Evolutionary conservation across 2,113 vertebrate species (phyloP), one percentile per base, ranked within the genome.

Genomic region (Phainopepla nitens): DNA sequence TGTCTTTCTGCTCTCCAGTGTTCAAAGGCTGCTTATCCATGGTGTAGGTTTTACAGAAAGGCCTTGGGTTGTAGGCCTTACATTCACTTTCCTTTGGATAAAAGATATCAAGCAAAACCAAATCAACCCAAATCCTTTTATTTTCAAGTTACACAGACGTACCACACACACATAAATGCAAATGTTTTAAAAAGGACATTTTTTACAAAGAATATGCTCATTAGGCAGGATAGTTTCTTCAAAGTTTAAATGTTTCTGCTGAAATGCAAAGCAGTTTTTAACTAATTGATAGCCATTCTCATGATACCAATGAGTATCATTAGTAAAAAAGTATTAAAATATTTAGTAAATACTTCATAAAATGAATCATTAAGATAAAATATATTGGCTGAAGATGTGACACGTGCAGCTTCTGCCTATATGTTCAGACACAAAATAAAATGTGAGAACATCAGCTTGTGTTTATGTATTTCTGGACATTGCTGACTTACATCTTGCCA

Each of bases 21-120:
- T 99, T 99, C 31, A 99, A 98, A 9, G 99, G 99, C 94, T 99
- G 99, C 81, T 99, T 99, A 97, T 99, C 99, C 99, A 99, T 99
- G 8, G 99, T 99, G 64, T 99, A 99, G 36, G 99, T 99, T 97
- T 99, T 99, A 95, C 99, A 99, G 94, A 99, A 99, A 15, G 99
- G 99, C 42, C 99, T 98, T 10, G 99, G 99, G 94, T 99, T 99
- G 90, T 99, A 99, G 1, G 99, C 99, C 95, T 99, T 99, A 91
- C 99, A 98, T 95, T 99, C 99, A 61, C 99, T 99, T 97, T 99
- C 99, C 99, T 99, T 68, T 8, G 95, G 24, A 82, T 20, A 69
- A 35, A 25, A 66, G 80, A 80, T 12, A 64, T 0, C 36, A 80
- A 76, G 45, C 22, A 68, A 29, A 45, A 31, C 13, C 33, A 82